Evolutionary conservation across 2,113 vertebrate genomes (phyloP).

Genomic region (Ellobius talpinus): DNA sequence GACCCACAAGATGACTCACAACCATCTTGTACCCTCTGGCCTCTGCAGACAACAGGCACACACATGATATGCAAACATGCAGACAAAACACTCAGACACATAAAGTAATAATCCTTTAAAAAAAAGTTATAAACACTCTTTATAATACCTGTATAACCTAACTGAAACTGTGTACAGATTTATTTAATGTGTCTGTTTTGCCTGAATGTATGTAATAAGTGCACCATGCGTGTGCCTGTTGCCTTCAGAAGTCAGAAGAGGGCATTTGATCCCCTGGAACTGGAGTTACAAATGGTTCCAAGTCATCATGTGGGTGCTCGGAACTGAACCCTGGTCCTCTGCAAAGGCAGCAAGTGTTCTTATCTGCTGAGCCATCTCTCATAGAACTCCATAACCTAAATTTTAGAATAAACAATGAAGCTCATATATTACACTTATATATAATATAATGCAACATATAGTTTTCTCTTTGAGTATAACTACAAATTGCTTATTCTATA

Average conservation of each 20-base stretch:
- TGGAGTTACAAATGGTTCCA: background rate
- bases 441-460: background rate
- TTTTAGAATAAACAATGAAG: background rate
- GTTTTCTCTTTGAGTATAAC: background rate
- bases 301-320: background rate
- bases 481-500: background rate
- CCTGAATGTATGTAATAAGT: background rate
- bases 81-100: background rate
- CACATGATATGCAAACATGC: background rate
- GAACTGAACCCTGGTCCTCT: background rate
- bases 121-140: background rate
- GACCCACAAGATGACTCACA: background rate
- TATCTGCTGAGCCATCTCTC: background rate
- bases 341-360: background rate
- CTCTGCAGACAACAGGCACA: background rate
- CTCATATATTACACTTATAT: background rate
- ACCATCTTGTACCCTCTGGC: background rate
- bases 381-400: background rate
- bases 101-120: background rate
- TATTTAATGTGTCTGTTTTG: background rate
- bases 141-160: background rate
- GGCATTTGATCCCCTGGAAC: background rate
- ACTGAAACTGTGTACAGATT: background rate
- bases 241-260: background rate
- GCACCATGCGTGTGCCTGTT: background rate